These are phyloP conservation scores for Drosophila melanogaster DNA, from an alignment of 1,140 invertebrate species.

Conservation along the genomic window Release_6_plus_ISO1_MT NT_033777.3:30768001-30768500, in stretches of 20 bases:
- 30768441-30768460: constrained; percentile 51
- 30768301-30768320: constrained; percentile 75
- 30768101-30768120: constrained; percentile 23
- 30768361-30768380: constrained; percentile 60
- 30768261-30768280: constrained; percentile 46
- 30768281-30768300: constrained; percentile 35
- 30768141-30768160: not conserved
- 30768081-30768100: constrained; percentile 28
- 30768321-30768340: constrained; percentile 67
- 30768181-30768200: constrained; percentile 65
- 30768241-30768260: constrained; percentile 25
- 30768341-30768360: constrained; percentile 51
- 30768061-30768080: constrained; percentile 11
- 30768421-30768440: constrained; percentile 43
- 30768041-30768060: constrained; percentile 21
- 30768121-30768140: not conserved
- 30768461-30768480: not conserved
- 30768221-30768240: constrained; percentile 77
- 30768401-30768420: constrained; percentile 1
- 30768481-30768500: not conserved
- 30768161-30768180: constrained; percentile 66
- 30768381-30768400: constrained; percentile 35
- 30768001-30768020: not conserved
- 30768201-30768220: constrained; percentile 82
- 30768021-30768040: constrained; percentile 55